A percentile compares a stretch with the other conserved stretches of the same genome.
phyloP scores from a whole-genome alignment of 2,888 invertebrate species.

The Trachelus iudaicus region DNA sequence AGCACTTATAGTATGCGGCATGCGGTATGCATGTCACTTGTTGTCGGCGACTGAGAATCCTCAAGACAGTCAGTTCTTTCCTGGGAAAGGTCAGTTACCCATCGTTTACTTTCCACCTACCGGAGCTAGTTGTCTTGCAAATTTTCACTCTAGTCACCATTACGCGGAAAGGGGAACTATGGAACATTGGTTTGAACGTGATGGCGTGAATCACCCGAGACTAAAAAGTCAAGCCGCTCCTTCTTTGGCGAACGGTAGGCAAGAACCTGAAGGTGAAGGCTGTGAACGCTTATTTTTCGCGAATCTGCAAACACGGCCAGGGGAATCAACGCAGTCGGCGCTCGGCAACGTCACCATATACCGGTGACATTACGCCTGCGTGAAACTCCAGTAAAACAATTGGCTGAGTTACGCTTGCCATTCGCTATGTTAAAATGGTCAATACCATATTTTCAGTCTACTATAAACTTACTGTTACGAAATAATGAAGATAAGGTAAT shows the following conservation, averaged over 20 bases:
- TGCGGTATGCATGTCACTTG: neutral
- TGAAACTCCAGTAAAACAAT: neutral
- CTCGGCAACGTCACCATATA: neutral
- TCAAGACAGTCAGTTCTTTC: conserved; percentile 23
- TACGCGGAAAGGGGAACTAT: neutral
- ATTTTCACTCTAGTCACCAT: neutral
- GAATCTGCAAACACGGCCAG: neutral
- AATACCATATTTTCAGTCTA: neutral
- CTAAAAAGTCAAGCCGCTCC: conserved; percentile 17
- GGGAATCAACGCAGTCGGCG: neutral
- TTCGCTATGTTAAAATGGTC: neutral
- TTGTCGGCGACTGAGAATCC: neutral
- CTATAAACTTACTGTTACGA: neutral
- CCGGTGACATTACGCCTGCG: neutral
- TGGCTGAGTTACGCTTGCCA: neutral
- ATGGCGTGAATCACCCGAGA: conserved; percentile 19
- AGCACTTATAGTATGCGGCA: neutral
- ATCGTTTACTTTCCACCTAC: neutral
- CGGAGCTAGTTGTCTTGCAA: neutral
- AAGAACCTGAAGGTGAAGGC: neutral
- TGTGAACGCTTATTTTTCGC: neutral
- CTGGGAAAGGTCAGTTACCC: conserved; percentile 34
- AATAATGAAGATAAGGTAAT: neutral
- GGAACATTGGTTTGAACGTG: neutral
- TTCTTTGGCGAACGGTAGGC: conserved; percentile 17